These are phyloP conservation scores for Agrilus mali DNA, from an alignment of 2,888 invertebrate genomes.

Conservation along the genomic window DNA sequence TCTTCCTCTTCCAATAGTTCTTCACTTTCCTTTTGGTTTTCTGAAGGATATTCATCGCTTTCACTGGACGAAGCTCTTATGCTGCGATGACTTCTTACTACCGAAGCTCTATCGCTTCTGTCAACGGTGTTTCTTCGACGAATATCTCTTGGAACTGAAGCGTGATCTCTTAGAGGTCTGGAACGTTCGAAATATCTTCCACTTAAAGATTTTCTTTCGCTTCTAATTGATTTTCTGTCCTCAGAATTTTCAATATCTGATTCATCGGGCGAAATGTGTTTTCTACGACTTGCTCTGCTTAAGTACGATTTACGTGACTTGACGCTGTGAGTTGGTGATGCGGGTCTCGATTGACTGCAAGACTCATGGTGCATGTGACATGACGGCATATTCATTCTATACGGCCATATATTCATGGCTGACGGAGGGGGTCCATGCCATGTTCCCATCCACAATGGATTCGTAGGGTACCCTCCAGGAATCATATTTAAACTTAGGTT, in stretches of 20 bases:
- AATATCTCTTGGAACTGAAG: constrained; percentile 26
- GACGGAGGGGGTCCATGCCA: constrained; percentile 32
- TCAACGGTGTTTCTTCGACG: constrained; percentile 19
- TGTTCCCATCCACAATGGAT: constrained; percentile 37
- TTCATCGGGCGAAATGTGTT: constrained; percentile 34
- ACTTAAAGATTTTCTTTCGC: constrained; percentile 25
- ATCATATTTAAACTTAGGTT: constrained; percentile 42
- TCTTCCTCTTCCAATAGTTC: constrained; percentile 19
- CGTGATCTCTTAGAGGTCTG: constrained; percentile 20
- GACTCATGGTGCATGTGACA: constrained; percentile 43
- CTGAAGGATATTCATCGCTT: constrained; percentile 25
- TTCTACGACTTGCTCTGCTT: constrained; percentile 38
- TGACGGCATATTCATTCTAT: constrained; percentile 19
- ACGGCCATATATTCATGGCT: constrained; percentile 25
- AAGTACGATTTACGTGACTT: constrained; percentile 57
- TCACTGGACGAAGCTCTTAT: constrained; percentile 22
- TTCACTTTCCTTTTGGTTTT: constrained; percentile 19
- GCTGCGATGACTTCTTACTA: constrained; percentile 19
- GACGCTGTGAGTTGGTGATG: constrained; percentile 55
- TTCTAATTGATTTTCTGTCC: constrained; percentile 28
- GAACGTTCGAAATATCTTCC: constrained; percentile 19
- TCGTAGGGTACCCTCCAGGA: constrained; percentile 24
- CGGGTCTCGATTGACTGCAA: constrained; percentile 49
- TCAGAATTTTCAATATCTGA: constrained; percentile 37
- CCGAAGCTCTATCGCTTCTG: constrained; percentile 19